A percentile compares a stretch with the other conserved stretches of the same genome.
Evolutionary conservation across 2,113 vertebrate species (phyloP).

Genomic region (Alces alces): DNA sequence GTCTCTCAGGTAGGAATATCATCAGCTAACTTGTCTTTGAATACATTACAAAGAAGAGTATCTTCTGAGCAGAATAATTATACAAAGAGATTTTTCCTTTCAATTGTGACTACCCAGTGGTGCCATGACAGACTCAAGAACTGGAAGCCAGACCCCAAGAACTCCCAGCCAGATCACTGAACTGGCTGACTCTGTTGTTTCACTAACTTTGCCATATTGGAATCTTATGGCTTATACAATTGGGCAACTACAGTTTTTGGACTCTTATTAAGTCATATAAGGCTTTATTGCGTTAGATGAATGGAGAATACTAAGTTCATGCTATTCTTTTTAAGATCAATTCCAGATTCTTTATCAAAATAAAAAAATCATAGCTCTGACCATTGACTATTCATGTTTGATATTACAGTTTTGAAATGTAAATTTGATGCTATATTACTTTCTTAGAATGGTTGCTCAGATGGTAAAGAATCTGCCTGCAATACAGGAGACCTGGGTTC

Average conservation of each 20-base stretch:
- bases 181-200: neutral
- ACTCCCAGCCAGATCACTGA: neutral
- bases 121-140: neutral
- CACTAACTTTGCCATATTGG: neutral
- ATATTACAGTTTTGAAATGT: neutral
- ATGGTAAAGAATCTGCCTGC: neutral
- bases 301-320: neutral
- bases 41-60: neutral
- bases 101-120: neutral
- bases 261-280: neutral
- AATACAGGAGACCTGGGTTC: neutral
- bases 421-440: neutral
- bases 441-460: neutral
- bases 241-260: neutral
- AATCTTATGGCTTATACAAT: neutral
- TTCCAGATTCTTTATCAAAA: neutral
- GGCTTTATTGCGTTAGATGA: neutral
- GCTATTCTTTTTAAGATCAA: neutral
- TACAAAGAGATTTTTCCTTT: neutral
- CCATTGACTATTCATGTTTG: neutral
- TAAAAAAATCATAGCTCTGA: neutral
- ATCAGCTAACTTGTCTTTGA: neutral
- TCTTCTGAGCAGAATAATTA: neutral
- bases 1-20: neutral
- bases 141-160: neutral